Base-by-base conservation (phyloP, 1,140 invertebrate genomes). In the Chelonus insularis region DNA sequence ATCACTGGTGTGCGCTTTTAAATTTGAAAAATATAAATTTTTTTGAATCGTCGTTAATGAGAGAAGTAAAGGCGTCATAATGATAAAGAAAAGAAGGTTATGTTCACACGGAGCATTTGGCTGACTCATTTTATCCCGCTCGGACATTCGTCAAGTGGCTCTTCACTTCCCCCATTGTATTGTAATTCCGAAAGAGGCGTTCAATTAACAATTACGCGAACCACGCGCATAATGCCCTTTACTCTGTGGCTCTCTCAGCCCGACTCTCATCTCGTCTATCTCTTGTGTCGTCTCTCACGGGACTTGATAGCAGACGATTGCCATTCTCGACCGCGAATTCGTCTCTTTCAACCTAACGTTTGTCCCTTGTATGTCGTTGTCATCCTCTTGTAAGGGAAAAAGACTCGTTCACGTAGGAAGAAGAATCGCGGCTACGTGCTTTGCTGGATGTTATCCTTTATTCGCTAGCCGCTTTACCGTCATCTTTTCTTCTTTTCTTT, bases 101-200 rank as follows among this genome's bases (percentile, higher is more conserved):
- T 43, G 65, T 74, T 74, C 72, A 67, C 72, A 76, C 68, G 74
- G 63, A 43, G 23, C 21, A 54, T 52, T 60, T 39, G 52, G 62
- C 41, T 75, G 74, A 75, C 66, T 76, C 73, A 76, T 72, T 68
- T 68, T 64, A 58, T 52, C 21, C 8, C 12, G 11, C 8, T 18
- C 54, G 64, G 48, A 56, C 65, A 69, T 71, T 71, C 57, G 60
- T 72, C 68, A 70, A 73, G 69, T 74, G 67, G 50, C 62, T 70
- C 65, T 68, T 73, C 68, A 23, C 16, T 57, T 73, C 48, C 58
- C 41, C 70, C 66, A 74, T 74, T 75, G 69, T 74, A 70, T 73
- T 68, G 64, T 72, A 64, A 70, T 76, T 74, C 74, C 64, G 57
- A 65, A 62, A 65, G 68, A 36, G 36, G 65, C 66, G 57, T 69